Evolutionary conservation across 1,140 invertebrate genomes (phyloP), one percentile per base, ranked within the genome.

Genomic region (Drosophila sucinea): DNA sequence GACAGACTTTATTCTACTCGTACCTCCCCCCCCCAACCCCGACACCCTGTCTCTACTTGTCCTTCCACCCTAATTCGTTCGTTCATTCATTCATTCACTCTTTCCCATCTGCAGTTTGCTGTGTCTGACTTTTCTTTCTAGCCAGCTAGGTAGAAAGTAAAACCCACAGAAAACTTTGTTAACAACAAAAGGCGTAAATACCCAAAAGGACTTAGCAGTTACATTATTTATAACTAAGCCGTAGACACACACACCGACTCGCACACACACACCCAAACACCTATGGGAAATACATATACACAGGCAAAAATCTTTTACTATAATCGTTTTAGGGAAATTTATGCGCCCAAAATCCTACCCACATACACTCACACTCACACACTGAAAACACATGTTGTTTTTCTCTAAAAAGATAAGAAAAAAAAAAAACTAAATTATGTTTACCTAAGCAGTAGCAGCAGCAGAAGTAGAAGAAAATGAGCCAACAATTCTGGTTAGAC

Each of bases 171-270:
- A 64, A 77, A 78, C 60, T 78, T 86, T 79, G 75, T 74, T 77
- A 78, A 76, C 82, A 79, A 86, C 79, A 86, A 65, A 71, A 81
- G 71, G 44, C 82, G 82, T 86, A 85, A 85, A 85, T 86, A 79
- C 82, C 82, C 82, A 86, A 86, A 82, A 51, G 70, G 82, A 85
- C 83, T 85, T 86, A 70, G 60, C 83, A 79, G 71, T 67, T 70
- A 69, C 67, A 86, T 87, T 86, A 86, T 82, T 81, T 87, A 86
- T 87, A 68, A 69, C 75, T 61, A 63, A 76, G 83, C 72, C 83
- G 73, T 78, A 86, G 76, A 79, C 80, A 67, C 70, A 73, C 41
- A 47, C 5, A 47, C 35, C 8, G 8, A 11, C 10, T 11, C 35
- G 11, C 44, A 47, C 17, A 47, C 4, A 65, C 41, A 41, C 10